Conservation (phyloP, 2,888 invertebrate species). For the Catotricha subobsoleta region DNA sequence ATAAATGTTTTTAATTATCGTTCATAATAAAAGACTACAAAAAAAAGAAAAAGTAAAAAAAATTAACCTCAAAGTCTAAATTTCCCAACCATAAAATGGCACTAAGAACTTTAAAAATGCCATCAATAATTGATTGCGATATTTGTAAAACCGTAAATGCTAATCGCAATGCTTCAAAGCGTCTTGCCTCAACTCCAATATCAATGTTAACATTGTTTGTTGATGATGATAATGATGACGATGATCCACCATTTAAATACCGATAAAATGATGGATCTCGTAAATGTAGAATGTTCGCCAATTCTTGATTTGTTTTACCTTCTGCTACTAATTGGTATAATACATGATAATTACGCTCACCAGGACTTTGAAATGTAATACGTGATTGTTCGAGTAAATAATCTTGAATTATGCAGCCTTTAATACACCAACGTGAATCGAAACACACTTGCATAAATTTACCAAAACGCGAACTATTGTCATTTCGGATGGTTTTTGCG, state of each 20-base stretch:
- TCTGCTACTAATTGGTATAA: slow-evolving; percentile 83
- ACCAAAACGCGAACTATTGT: slow-evolving; percentile 87
- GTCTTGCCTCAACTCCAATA: slow-evolving; percentile 43
- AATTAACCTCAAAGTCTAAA: slow-evolving; percentile 50
- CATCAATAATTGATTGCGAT: slow-evolving; percentile 68
- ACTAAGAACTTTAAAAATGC: slow-evolving; percentile 71
- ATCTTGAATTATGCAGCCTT: slow-evolving; percentile 80
- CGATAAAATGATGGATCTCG: slow-evolving; percentile 59
- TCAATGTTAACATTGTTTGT: slow-evolving; percentile 54
- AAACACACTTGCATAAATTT: slow-evolving; percentile 90
- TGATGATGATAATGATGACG: slow-evolving; percentile 23
- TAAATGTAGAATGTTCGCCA: slow-evolving; percentile 53
- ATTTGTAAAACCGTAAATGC: slow-evolving; percentile 82
- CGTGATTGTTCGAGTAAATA: slow-evolving; percentile 79
- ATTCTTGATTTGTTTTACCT: slow-evolving; percentile 59
- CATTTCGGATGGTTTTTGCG: slow-evolving; percentile 82
- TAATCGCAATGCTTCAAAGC: slow-evolving; percentile 67
- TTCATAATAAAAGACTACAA: background rate
- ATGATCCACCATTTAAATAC: slow-evolving; percentile 48
- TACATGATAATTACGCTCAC: slow-evolving; percentile 81
- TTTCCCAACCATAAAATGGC: slow-evolving; percentile 86
- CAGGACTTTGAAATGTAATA: slow-evolving; percentile 73
- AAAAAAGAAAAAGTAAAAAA: slow-evolving; percentile 3
- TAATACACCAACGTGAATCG: slow-evolving; percentile 73
- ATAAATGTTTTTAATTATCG: too few species aligned